A percentile compares a stretch with the other conserved stretches of the same genome.
These are phyloP conservation scores for Yponomeuta malinellus DNA, from an alignment of 2,888 invertebrate species.

Conservation along the genomic window DNA sequence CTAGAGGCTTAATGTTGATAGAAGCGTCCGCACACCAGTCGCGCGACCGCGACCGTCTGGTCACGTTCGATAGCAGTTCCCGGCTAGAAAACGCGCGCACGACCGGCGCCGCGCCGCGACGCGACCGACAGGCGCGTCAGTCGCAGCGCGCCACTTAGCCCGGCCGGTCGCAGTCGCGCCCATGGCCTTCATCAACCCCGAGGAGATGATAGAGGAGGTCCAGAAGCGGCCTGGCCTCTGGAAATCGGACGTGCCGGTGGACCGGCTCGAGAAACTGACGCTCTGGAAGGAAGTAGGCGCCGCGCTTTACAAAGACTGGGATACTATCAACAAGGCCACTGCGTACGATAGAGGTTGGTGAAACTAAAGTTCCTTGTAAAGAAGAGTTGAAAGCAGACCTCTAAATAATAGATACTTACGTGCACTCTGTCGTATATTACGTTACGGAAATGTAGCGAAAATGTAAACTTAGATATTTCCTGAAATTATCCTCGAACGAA, in stretches of 20 bases:
- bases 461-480: no score
- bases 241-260: constrained; percentile 57
- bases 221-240: constrained; percentile 57
- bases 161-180: not conserved
- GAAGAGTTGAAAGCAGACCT: not conserved
- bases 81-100: no score
- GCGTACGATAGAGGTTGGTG: constrained; percentile 58
- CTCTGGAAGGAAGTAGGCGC: constrained; percentile 65
- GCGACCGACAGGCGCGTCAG: constrained; percentile 9
- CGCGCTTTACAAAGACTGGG: constrained; percentile 54
- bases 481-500: no score
- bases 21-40: no score
- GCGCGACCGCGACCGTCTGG: no score
- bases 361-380: not conserved
- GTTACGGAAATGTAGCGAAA: no score
- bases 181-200: constrained; percentile 7
- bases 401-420: not conserved
- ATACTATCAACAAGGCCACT: constrained; percentile 50
- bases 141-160: constrained; percentile 8
- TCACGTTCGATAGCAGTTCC: no score
- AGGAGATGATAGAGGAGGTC: constrained; percentile 52
- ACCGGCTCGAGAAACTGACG: constrained; percentile 59
- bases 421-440: not conserved
- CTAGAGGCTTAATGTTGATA: no score
- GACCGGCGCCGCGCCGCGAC: no score